A percentile compares a stretch with the other conserved stretches of the same genome.
phyloP scores from a whole-genome alignment of 2,888 invertebrate genomes.

The Ornithoptera alexandrae region DNA sequence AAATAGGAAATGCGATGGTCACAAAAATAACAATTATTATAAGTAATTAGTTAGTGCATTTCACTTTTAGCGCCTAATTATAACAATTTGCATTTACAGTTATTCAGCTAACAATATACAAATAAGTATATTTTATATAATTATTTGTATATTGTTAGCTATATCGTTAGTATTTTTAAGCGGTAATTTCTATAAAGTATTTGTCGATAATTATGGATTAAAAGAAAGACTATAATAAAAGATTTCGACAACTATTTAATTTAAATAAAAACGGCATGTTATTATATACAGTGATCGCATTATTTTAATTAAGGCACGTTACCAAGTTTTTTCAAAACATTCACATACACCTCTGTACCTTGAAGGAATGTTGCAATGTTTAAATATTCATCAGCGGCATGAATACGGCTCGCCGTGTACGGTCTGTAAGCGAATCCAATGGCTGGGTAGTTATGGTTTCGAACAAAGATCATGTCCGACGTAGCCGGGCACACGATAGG shows the following conservation, averaged over 20 bases:
- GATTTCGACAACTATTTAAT: not conserved
- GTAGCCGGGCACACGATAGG: slow-evolving; percentile 54
- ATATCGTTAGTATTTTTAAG: too few relatives aligned
- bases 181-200: too few relatives aligned
- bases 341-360: slow-evolving; percentile 53
- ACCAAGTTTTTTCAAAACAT: slow-evolving; percentile 40
- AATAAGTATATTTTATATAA: too few relatives aligned
- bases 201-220: too few relatives aligned
- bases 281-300: not conserved
- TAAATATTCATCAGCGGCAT: slow-evolving; percentile 53
- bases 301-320: slow-evolving; percentile 28
- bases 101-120: too few relatives aligned
- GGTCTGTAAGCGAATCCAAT: slow-evolving; percentile 55
- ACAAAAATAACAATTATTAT: too few relatives aligned
- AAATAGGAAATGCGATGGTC: too few relatives aligned
- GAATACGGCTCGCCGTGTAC: slow-evolving; percentile 42
- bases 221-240: too few relatives aligned
- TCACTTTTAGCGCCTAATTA: too few relatives aligned
- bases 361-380: slow-evolving; percentile 49
- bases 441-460: slow-evolving; percentile 55
- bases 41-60: too few relatives aligned
- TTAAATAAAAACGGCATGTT: not conserved
- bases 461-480: slow-evolving; percentile 52
- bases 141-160: too few relatives aligned
- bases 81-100: too few relatives aligned